These are phyloP conservation scores for Acanthurus lineatus DNA, from an alignment of 2,797 vertebrate species.

Conservation along the genomic window DNA sequence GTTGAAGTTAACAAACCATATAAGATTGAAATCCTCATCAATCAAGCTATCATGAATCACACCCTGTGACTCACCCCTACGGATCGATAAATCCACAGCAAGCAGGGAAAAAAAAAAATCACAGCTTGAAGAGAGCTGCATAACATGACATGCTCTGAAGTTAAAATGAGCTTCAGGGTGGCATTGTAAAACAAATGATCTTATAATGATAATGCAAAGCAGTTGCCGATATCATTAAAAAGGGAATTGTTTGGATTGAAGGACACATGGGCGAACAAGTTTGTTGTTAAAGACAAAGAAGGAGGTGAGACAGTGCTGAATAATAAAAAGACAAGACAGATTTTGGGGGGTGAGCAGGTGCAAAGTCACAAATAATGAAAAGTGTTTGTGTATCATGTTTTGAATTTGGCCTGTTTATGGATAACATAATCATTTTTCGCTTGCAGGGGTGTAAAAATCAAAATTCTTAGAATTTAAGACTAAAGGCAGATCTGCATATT, in stretches of 20 bases:
- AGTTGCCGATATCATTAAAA: slow-evolving; percentile 60
- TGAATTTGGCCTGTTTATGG: slow-evolving; percentile 61
- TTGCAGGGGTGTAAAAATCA: slow-evolving; percentile 34
- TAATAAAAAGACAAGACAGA: slow-evolving; percentile 42
- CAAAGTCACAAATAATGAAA: slow-evolving; percentile 60
- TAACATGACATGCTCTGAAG: slow-evolving; percentile 80
- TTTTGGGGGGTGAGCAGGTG: slow-evolving; percentile 58
- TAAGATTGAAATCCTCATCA: slow-evolving; percentile 87
- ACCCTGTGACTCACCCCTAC: slow-evolving; percentile 84
- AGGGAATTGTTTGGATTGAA: slow-evolving; percentile 56
- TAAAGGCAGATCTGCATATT: slow-evolving; percentile 64
- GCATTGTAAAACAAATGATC: slow-evolving; percentile 75
- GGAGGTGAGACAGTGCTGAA: slow-evolving; percentile 29
- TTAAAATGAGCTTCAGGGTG: slow-evolving; percentile 72
- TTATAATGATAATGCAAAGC: slow-evolving; percentile 78
- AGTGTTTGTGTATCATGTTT: slow-evolving; percentile 43
- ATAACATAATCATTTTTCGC: slow-evolving; percentile 55
- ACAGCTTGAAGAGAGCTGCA: slow-evolving; percentile 77
- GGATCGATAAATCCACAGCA: slow-evolving; percentile 87
- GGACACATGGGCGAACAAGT: slow-evolving; percentile 18
- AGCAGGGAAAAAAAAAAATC: slow-evolving; percentile 63
- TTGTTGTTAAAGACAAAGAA: slow-evolving; percentile 29
- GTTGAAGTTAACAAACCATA: slow-evolving; percentile 86
- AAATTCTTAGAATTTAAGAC: slow-evolving; percentile 60
- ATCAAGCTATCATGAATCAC: slow-evolving; percentile 88